phyloP scores from a whole-genome alignment of 2,797 vertebrate species.

The Characodon lateralis region DNA sequence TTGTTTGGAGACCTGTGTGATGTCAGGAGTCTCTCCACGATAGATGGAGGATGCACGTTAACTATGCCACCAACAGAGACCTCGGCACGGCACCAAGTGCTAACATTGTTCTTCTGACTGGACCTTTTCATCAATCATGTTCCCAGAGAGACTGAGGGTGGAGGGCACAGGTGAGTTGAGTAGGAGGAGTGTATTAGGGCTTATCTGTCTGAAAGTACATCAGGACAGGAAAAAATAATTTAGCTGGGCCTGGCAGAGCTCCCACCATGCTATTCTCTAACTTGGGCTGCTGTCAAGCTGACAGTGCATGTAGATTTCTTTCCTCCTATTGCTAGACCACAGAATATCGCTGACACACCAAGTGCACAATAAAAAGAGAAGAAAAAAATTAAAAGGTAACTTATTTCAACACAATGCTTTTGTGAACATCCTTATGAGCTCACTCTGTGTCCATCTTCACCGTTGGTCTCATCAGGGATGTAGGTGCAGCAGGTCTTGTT shows the following conservation, averaged over 20 bases:
- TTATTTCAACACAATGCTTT: conserved; percentile 14
- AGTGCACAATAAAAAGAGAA: not conserved
- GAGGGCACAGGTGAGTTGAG: conserved; percentile 57
- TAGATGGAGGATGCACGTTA: conserved; percentile 62
- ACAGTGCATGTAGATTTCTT: conserved; percentile 50
- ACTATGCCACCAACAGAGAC: conserved; percentile 58
- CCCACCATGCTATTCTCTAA: conserved; percentile 63
- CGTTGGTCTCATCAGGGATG: too few relatives aligned
- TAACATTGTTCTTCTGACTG: conserved; percentile 64
- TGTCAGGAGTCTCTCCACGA: conserved; percentile 46
- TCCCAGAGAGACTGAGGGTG: conserved; percentile 38
- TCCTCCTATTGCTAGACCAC: conserved; percentile 19
- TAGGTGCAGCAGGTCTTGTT: too few relatives aligned
- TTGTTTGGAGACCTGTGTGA: conserved; percentile 69
- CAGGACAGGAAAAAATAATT: conserved; percentile 65
- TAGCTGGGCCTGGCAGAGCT: conserved; percentile 67
- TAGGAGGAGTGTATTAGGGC: conserved; percentile 44
- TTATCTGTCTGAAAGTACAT: conserved; percentile 68
- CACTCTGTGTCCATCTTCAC: too few relatives aligned
- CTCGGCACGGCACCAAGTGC: conserved; percentile 64
- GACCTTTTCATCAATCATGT: conserved; percentile 72
- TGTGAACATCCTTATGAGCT: conserved; percentile 8
- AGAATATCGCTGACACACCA: conserved; percentile 36
- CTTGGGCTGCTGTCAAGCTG: conserved; percentile 53
- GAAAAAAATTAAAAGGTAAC: conserved; percentile 18